Evolutionary conservation across 2,888 invertebrate genomes (phyloP).

Genomic region (Lottia scabra): DNA sequence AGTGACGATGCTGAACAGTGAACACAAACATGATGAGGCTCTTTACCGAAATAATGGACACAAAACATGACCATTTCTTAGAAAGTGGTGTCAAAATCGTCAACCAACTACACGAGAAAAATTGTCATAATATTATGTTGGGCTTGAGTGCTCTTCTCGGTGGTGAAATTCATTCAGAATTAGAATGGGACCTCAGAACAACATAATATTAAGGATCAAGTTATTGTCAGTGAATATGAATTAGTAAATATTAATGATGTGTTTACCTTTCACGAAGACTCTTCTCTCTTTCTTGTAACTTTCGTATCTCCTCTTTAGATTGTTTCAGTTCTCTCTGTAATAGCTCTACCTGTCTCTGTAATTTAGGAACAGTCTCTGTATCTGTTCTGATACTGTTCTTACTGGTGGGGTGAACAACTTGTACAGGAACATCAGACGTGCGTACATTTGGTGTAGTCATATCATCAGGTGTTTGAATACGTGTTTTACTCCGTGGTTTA

Average conservation of each 20-base stretch:
- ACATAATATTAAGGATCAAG: neutral
- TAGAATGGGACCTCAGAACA: neutral
- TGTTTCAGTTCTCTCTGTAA: slow-evolving; percentile 70
- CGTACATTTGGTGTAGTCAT: neutral
- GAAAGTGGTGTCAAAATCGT: no score
- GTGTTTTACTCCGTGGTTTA: slow-evolving; percentile 8
- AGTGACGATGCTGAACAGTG: no score
- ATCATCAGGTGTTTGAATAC: slow-evolving; percentile 12
- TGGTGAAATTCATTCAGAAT: no score
- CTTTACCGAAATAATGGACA: no score
- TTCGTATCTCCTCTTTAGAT: slow-evolving; percentile 67
- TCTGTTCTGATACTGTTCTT: neutral
- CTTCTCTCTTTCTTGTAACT: slow-evolving; percentile 70
- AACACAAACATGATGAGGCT: no score
- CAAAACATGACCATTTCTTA: no score
- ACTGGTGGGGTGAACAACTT: no score
- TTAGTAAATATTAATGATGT: neutral
- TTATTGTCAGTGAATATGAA: neutral
- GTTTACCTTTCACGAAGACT: slow-evolving; percentile 68
- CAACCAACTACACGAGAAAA: no score
- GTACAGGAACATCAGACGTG: neutral
- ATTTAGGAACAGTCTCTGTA: slow-evolving; percentile 8
- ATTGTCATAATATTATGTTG: no score
- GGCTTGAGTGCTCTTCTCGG: no score
- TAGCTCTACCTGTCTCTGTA: slow-evolving; percentile 67